Conservation (phyloP, 2,888 invertebrate species). For the Stenolophus ochropezus region DNA sequence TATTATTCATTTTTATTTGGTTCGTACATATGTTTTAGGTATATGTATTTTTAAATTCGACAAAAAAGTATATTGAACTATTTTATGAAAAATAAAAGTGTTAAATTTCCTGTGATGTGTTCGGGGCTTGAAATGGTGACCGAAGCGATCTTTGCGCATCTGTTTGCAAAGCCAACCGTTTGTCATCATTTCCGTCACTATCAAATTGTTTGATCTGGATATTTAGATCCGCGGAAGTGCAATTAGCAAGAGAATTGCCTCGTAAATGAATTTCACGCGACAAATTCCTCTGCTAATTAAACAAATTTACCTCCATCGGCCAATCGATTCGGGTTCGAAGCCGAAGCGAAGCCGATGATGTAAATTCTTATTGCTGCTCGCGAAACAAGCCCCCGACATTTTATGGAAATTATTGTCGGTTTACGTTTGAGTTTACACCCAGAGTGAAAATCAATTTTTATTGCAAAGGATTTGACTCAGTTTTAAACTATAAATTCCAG, state of each 20-base stretch:
- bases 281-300: slow-evolving; percentile 35
- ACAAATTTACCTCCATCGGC: slow-evolving; percentile 45
- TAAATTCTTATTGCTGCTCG: slow-evolving; percentile 6
- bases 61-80: too few species aligned
- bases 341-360: slow-evolving; percentile 5
- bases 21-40: too few species aligned
- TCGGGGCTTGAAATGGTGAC: too few species aligned
- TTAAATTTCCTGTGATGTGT: too few species aligned
- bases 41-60: too few species aligned
- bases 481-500: not conserved
- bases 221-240: slow-evolving; percentile 28
- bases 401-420: slow-evolving; percentile 5
- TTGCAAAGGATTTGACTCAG: not conserved
- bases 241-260: slow-evolving; percentile 47
- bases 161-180: not conserved
- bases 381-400: not conserved
- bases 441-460: not conserved
- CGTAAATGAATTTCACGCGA: slow-evolving; percentile 30
- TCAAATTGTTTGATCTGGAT: slow-evolving; percentile 41
- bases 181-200: slow-evolving; percentile 7
- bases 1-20: too few species aligned
- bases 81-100: too few species aligned
- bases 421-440: not conserved
- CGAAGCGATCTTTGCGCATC: not conserved
- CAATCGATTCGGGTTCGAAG: slow-evolving; percentile 24